phyloP scores from a whole-genome alignment of 2,113 vertebrate genomes.

The Rhinolophus sinicus region DNA sequence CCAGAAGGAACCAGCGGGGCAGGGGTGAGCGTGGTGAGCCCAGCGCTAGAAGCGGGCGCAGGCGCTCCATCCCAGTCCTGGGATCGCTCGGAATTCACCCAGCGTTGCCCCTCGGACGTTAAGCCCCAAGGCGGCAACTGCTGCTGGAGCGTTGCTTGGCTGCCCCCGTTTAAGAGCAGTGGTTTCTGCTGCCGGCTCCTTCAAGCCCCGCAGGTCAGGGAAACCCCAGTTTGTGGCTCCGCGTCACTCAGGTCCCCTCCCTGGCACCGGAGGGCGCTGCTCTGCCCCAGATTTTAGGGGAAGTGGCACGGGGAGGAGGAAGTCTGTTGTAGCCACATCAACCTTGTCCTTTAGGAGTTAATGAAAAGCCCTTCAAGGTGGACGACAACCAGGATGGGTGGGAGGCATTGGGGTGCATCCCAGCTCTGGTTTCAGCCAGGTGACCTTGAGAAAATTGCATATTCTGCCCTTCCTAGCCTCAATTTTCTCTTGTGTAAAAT shows the following conservation, averaged over 20 bases:
- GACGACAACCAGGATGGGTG: neutral
- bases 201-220: constrained; percentile 53
- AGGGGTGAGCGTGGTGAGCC: neutral
- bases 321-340: neutral
- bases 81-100: neutral
- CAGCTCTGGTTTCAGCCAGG: neutral
- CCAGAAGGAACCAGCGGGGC: neutral
- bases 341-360: neutral
- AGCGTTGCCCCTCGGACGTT: neutral
- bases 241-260: constrained; percentile 72
- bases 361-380: neutral
- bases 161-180: neutral
- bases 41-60: neutral
- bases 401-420: neutral
- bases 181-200: neutral
- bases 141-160: neutral
- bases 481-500: constrained; percentile 52
- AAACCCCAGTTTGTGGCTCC: constrained; percentile 56
- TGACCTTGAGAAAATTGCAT: constrained; percentile 74
- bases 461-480: constrained; percentile 8
- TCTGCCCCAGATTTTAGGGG: constrained; percentile 11
- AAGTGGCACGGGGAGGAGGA: neutral
- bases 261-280: constrained; percentile 53
- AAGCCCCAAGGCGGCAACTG: neutral
- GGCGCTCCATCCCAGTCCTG: neutral